Evolutionary conservation across 2,888 invertebrate genomes (phyloP).

Genomic region (Amorpha juglandis): DNA sequence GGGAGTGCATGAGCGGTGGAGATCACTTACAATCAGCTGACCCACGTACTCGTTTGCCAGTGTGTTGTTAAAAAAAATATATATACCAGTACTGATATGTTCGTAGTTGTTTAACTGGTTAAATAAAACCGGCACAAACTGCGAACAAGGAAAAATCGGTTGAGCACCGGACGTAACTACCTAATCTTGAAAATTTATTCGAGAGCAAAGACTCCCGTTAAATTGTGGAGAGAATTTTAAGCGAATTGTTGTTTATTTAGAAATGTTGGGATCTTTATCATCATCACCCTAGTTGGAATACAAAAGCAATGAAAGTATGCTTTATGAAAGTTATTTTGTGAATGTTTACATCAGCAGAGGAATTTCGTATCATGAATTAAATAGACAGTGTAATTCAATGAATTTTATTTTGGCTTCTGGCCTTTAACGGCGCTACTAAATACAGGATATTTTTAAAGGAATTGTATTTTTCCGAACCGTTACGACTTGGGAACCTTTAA

Average conservation of each 20-base stretch:
- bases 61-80: no score
- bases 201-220: background rate
- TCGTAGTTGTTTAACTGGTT: background rate
- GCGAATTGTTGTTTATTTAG: slow-evolving; percentile 7
- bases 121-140: background rate
- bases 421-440: background rate
- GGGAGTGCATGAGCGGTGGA: no score
- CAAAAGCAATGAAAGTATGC: slow-evolving; percentile 10
- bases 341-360: slow-evolving; percentile 1
- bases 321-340: slow-evolving; percentile 25
- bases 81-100: background rate
- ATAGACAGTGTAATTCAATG: background rate
- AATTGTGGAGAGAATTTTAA: background rate
- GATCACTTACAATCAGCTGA: no score
- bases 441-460: background rate
- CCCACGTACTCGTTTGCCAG: no score
- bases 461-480: no score
- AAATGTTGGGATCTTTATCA: background rate
- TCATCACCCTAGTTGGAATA: background rate
- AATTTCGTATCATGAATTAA: background rate
- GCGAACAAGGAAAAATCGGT: background rate
- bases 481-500: no score
- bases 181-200: background rate
- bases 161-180: background rate
- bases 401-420: background rate